Evolutionary conservation across 2,888 invertebrate genomes (phyloP).

Genomic region (Kryphioiulus occultus): DNA sequence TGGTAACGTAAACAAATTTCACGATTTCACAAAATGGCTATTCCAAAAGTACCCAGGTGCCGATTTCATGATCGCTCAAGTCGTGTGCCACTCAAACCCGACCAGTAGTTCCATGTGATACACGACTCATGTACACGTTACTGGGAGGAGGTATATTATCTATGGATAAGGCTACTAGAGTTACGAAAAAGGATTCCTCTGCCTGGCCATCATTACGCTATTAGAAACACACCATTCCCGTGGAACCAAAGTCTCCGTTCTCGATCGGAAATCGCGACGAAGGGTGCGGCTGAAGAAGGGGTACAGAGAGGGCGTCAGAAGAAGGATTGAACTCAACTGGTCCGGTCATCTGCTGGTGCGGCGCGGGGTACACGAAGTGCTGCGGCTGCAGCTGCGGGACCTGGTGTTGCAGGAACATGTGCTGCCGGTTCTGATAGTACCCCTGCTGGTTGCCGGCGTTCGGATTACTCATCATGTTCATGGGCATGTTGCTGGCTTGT

Average conservation of each 20-base stretch:
- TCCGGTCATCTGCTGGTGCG: not conserved
- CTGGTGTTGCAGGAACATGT: not conserved
- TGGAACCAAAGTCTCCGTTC: slow-evolving; percentile 46
- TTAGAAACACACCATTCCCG: slow-evolving; percentile 48
- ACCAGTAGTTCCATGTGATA: slow-evolving; percentile 26
- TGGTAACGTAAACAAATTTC: too few species aligned
- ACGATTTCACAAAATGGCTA: too few species aligned
- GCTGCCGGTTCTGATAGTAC: not conserved
- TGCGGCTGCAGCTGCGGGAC: slow-evolving; percentile 17
- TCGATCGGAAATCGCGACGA: slow-evolving; percentile 47
- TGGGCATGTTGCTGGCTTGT: not conserved
- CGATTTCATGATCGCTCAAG: too few species aligned
- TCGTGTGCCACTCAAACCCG: not conserved
- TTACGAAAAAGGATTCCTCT: not conserved
- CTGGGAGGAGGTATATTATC: not conserved
- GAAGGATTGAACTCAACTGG: slow-evolving; percentile 49
- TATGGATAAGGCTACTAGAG: slow-evolving; percentile 13
- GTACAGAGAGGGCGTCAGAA: slow-evolving; percentile 47
- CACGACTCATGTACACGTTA: not conserved
- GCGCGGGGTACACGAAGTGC: not conserved
- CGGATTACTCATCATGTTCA: not conserved
- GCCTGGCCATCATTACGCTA: not conserved
- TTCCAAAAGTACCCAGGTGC: too few species aligned
- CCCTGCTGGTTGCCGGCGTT: not conserved
- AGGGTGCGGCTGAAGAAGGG: slow-evolving; percentile 42